A percentile compares a stretch with the other conserved stretches of the same genome.
phyloP scores from a whole-genome alignment of 1,140 invertebrate genomes.

The Papilio machaon region DNA sequence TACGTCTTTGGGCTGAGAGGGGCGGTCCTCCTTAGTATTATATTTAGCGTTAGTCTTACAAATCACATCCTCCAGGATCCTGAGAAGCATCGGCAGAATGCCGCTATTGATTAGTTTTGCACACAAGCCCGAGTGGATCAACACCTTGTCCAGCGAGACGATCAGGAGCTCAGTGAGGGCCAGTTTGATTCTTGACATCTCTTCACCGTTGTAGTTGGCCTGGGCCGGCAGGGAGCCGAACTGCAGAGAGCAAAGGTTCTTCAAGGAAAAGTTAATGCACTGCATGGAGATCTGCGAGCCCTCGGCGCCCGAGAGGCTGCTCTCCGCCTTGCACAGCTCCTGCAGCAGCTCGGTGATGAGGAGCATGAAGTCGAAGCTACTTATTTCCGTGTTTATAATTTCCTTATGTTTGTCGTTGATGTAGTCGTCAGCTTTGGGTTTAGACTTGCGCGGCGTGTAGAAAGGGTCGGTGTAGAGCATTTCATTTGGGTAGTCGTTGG shows the following conservation, averaged over 20 bases:
- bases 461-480: slow-evolving; percentile 62
- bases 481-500: slow-evolving; percentile 79
- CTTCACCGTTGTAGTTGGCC: slow-evolving; percentile 50
- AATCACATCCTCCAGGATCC: slow-evolving; percentile 83
- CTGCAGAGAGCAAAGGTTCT: slow-evolving; percentile 84
- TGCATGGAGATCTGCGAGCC: slow-evolving; percentile 83
- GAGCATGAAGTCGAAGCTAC: slow-evolving; percentile 82
- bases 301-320: slow-evolving; percentile 74
- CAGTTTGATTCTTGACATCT: slow-evolving; percentile 82
- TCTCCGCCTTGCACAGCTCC: slow-evolving; percentile 82
- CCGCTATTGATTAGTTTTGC: slow-evolving; percentile 84
- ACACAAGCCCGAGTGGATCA: slow-evolving; percentile 83
- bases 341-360: slow-evolving; percentile 84
- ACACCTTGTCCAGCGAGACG: slow-evolving; percentile 82
- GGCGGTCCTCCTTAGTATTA: slow-evolving; percentile 53
- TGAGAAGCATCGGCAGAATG: slow-evolving; percentile 84
- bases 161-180: slow-evolving; percentile 84
- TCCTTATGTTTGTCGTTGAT: slow-evolving; percentile 81
- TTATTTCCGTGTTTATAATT: slow-evolving; percentile 82
- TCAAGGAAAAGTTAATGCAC: slow-evolving; percentile 84
- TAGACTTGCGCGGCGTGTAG: slow-evolving; percentile 61
- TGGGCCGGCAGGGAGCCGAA: slow-evolving; percentile 76
- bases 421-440: slow-evolving; percentile 80
- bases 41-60: slow-evolving; percentile 69
- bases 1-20: slow-evolving; percentile 49